These are phyloP conservation scores for Triops cancriformis DNA, from an alignment of 1,140 invertebrate species.

Conservation along the genomic window DNA sequence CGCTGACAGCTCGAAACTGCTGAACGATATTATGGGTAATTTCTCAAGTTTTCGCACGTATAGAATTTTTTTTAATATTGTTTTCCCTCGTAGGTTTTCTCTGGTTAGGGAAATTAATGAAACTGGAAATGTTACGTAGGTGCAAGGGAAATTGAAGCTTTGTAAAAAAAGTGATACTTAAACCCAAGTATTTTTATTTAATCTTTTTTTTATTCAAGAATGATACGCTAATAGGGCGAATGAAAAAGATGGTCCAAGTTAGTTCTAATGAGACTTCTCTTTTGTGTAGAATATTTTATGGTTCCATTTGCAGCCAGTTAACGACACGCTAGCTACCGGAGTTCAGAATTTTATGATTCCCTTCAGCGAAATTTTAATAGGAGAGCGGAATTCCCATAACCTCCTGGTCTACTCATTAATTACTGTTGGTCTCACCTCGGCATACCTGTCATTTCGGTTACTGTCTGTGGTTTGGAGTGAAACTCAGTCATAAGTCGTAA, in stretches of 20 bases:
- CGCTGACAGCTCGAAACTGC: too few relatives aligned
- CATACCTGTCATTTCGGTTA: neutral
- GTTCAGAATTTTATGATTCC: neutral
- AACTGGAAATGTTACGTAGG: too few relatives aligned
- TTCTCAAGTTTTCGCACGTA: too few relatives aligned
- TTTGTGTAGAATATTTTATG: neutral
- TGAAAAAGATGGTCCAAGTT: neutral
- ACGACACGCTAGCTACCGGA: neutral
- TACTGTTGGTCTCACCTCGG: neutral
- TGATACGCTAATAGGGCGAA: neutral
- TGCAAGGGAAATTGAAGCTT: neutral
- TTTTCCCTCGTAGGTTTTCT: too few relatives aligned
- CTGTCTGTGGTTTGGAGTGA: neutral
- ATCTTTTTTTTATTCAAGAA: neutral
- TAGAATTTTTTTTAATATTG: too few relatives aligned
- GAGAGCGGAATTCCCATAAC: constrained; percentile 8
- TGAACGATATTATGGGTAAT: too few relatives aligned
- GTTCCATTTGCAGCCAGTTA: neutral
- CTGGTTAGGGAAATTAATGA: too few relatives aligned
- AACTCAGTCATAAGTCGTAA: neutral
- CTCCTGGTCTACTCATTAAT: neutral
- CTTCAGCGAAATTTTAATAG: constrained; percentile 3
- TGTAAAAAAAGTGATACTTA: neutral
- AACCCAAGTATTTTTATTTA: neutral
- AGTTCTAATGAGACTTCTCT: neutral